phyloP scores from a whole-genome alignment of 2,113 vertebrate genomes.

The Hyaena hyaena region DNA sequence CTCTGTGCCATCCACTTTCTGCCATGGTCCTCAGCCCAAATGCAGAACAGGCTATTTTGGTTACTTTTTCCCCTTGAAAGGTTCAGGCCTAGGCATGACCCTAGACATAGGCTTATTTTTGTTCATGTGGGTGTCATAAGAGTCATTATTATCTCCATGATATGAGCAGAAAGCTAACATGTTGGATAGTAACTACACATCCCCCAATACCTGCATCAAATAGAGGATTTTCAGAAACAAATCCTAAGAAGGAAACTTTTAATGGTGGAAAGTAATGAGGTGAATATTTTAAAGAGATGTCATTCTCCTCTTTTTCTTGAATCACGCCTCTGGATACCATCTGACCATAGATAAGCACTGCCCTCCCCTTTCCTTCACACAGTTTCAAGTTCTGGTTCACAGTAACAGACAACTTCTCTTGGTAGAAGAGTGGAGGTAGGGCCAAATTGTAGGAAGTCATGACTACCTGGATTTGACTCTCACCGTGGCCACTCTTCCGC shows the following conservation, averaged over 20 bases:
- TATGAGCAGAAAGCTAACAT: neutral
- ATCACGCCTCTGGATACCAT: neutral
- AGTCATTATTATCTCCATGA: neutral
- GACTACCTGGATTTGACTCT: neutral
- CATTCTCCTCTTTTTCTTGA: neutral
- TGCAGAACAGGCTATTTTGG: neutral
- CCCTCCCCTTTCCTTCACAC: neutral
- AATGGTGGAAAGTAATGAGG: neutral
- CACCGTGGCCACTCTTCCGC: neutral
- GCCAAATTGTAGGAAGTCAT: neutral
- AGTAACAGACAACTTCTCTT: neutral
- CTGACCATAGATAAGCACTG: neutral
- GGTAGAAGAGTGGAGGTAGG: neutral
- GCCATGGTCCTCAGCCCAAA: neutral
- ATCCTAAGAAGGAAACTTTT: neutral
- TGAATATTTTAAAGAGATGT: neutral
- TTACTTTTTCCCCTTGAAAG: neutral
- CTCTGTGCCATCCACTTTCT: neutral
- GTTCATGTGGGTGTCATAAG: neutral
- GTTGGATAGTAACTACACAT: neutral
- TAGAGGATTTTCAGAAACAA: neutral
- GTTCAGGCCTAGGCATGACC: neutral
- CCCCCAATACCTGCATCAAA: neutral
- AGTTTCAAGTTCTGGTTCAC: neutral
- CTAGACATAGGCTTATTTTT: neutral